Base-by-base conservation (phyloP, 2,113 vertebrate genomes). In the Polypterus senegalus region DNA sequence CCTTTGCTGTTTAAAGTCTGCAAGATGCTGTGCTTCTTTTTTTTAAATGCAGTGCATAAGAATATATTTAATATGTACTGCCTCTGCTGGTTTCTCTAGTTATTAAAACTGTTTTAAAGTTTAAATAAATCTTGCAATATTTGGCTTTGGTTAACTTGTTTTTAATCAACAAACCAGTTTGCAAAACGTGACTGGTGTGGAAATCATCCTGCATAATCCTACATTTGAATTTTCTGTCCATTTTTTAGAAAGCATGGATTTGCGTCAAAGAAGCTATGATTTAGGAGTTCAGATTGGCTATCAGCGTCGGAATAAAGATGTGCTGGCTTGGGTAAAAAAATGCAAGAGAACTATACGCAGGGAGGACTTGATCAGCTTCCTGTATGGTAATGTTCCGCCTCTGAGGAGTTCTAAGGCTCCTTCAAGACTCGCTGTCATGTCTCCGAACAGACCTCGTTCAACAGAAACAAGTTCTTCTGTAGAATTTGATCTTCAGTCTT, bases 311-410 rank as follows among this genome's bases (percentile, higher is more conserved):
- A 97, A 96, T 80, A 97, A 97, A 86, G 95, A 98, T 77, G 94
- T 98, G 78, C 81, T 98, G 81, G 94, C 95, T 66, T 98, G 95
- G 95, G 94, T 97, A 67, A 98, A 97, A 83, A 98, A 98, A 76
- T 91, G 94, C 64, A 81, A 94, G 85, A 92, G 95, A 92, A 97
- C 92, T 74, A 98, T 98, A 72, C 88, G 92, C 60, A 86, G 95
- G 78, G 95, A 98, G 88, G 95, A 98, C 78, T 89, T 98, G 71
- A 98, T 98, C 79, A 97, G 94, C 81, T 98, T 98, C 83, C 77
- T 98, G 8, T 98, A 94, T 76, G 95, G 95, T 66, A 97, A 97
- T 88, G 88, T 92, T 60, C 95, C 94, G 71, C 95, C 95, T 63
- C 94, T 93, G 74, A 85, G 95, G 79, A 94, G 88, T 83, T 91